Evolutionary conservation across 1,140 invertebrate genomes (phyloP), one percentile per base, ranked within the genome.

Genomic region (Caenorhabditis briggsae): DNA sequence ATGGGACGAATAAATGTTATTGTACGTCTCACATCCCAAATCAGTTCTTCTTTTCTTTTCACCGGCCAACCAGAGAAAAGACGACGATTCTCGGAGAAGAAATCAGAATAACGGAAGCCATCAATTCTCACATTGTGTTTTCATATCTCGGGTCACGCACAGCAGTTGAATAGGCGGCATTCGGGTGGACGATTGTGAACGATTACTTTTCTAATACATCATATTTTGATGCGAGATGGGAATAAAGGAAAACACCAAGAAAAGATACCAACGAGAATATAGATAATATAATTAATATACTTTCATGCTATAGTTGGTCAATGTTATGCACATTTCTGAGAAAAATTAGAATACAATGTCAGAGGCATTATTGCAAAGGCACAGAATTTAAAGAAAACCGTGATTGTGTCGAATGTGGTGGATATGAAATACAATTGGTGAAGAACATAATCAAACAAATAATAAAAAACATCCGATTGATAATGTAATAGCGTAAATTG

Each of bases 1-100:
- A 78, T 78, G 70, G 70, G 70, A 78, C 70, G 70, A 78, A 78
- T 78, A 78, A 78, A 78, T 78, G 70, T 78, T 78, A 78, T 78
- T 78, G 70, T 78, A 78, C 70, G 46, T 50, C 53, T 78, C 70
- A 78, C 70, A 78, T 78, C 43, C 33, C 20, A 78, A 78, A 78
- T 78, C 46, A 78, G 70, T 78, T 41, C 70, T 53, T 78, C n/a
- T 46, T 78, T 23, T 78, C 18, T 12, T 74, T 43, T 74, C 41
- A 74, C 33, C 65, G 33, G 23, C 43, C 25, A 53, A 11, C 8
- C 9, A 41, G 23, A 65, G 20, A 18, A 46, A 70, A 70, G 6
- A 70, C 9, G 11, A 14, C 8, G 41, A 43, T 14, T 46, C 16
- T 18, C 64, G 11, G 14, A 41, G 43, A 33, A 33, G 33, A 23